Percentiles rank a stretch among this genome's conserved stretches.
phyloP scores from a whole-genome alignment of 2,797 vertebrate genomes.

The Poecilia gillii region DNA sequence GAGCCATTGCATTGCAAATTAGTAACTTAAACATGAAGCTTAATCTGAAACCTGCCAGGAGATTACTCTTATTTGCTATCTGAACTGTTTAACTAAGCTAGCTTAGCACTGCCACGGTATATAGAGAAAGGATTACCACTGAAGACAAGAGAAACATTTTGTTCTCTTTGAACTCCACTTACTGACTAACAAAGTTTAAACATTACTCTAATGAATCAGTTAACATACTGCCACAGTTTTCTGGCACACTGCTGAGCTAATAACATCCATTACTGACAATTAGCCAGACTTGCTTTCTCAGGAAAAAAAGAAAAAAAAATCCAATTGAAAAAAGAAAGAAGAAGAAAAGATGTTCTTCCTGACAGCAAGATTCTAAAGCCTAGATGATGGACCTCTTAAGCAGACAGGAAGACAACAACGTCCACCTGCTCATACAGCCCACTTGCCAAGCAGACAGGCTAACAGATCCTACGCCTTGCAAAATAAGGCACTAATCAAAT shows the following conservation, averaged over 20 bases:
- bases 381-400: constrained; percentile 51
- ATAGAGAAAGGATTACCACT: constrained; percentile 29
- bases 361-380: constrained; percentile 40
- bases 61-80: constrained; percentile 24
- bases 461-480: constrained; percentile 32
- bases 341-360: constrained; percentile 43
- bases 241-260: constrained; percentile 37
- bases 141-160: constrained; percentile 37
- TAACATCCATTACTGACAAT: constrained; percentile 38
- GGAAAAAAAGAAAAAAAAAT: constrained; percentile 25
- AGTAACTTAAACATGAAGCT: constrained; percentile 34
- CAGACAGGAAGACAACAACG: constrained; percentile 62
- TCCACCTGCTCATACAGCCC: constrained; percentile 60
- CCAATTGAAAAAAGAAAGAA: constrained; percentile 36
- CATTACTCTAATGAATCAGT: constrained; percentile 53
- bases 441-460: constrained; percentile 55
- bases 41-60: constrained; percentile 36
- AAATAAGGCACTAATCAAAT: constrained; percentile 11
- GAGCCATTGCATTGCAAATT: constrained; percentile 9
- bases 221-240: constrained; percentile 47
- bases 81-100: constrained; percentile 31
- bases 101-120: constrained; percentile 20
- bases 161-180: background rate
- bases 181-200: constrained; percentile 32
- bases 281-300: constrained; percentile 44